Conservation (phyloP, 2,888 invertebrate genomes). For the Vandiemenella viatica region DNA sequence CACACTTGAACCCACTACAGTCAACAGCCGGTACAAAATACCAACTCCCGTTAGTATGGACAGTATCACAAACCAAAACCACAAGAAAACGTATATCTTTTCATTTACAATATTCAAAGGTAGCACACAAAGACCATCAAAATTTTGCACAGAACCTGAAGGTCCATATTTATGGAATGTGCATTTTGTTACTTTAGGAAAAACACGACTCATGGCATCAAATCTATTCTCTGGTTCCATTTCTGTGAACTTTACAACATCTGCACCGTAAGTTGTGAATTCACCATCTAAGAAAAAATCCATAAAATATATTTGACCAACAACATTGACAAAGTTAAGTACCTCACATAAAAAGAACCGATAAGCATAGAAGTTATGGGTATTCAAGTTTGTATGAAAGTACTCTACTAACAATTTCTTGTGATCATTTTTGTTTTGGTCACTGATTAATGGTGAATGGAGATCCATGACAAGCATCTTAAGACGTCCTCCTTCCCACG, state of each 20-base stretch:
- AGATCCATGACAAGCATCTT: constrained; percentile 60
- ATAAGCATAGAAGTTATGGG: constrained; percentile 20
- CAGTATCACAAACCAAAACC: constrained; percentile 24
- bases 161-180: neutral
- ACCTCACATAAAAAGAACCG: constrained; percentile 24
- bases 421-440: constrained; percentile 63
- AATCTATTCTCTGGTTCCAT: neutral
- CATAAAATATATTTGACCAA: constrained; percentile 27
- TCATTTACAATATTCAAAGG: neutral
- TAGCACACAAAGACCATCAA: neutral
- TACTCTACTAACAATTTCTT: constrained; percentile 34
- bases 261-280: constrained; percentile 28
- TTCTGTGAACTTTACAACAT: constrained; percentile 20
- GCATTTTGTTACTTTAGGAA: neutral
- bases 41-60: constrained; percentile 24
- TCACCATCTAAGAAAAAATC: constrained; percentile 25
- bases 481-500: constrained; percentile 66
- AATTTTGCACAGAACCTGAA: neutral
- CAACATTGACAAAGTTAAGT: constrained; percentile 17
- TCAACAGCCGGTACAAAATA: constrained; percentile 24
- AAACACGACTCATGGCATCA: neutral
- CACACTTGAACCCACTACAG: constrained; percentile 22
- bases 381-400: constrained; percentile 25
- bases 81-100: neutral
- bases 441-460: constrained; percentile 61